Evolutionary conservation across 2,797 vertebrate genomes (phyloP).

Genomic region (Phataginus tricuspis): DNA sequence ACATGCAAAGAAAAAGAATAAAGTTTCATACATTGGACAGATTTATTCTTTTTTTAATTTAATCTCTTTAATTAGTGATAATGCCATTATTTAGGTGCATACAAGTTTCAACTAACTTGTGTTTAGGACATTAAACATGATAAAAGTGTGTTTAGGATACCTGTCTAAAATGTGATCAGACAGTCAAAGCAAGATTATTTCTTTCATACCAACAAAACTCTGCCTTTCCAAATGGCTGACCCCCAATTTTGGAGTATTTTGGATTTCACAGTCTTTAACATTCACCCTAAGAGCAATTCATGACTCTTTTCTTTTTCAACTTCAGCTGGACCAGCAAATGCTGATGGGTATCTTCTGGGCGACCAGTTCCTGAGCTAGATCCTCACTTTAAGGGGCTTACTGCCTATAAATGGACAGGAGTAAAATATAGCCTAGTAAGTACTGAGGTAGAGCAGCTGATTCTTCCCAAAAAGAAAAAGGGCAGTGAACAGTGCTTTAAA

Average conservation of each 20-base stretch:
- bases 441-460: background rate
- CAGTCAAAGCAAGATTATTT: background rate
- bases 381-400: background rate
- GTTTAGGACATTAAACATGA: background rate
- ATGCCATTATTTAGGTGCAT: background rate
- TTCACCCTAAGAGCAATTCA: background rate
- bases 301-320: background rate
- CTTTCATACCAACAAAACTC: background rate
- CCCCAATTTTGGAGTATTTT: background rate
- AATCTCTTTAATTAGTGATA: conserved; percentile 4
- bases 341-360: background rate
- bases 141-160: background rate
- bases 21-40: background rate
- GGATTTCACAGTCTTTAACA: background rate
- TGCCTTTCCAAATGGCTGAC: background rate
- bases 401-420: too few species aligned
- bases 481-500: background rate
- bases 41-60: background rate
- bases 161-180: background rate
- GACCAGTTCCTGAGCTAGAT: background rate
- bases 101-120: background rate
- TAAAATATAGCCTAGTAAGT: background rate
- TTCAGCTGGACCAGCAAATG: background rate
- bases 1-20: background rate
- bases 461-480: background rate